Evolutionary conservation across 2,113 vertebrate genomes (phyloP), one percentile per base, ranked within the genome.

Genomic region (Phyllopteryx taeniolatus): DNA sequence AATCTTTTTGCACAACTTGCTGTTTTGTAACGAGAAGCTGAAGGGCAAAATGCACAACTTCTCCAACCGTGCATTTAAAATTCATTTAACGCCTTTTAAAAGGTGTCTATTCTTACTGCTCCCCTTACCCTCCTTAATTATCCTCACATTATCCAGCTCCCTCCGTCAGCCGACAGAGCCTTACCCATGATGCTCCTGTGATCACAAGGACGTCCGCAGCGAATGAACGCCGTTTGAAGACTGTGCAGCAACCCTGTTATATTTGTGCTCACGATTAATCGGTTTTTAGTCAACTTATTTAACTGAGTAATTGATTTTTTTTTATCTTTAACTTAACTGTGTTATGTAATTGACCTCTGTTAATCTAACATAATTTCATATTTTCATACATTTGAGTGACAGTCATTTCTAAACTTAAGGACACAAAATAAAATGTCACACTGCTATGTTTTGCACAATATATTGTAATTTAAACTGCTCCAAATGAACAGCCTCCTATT

Each of bases 121-220:
- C 15, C 9, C 9, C 10, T 22, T 10, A 56, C 20, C n/a, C 59
- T 35, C 87, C 89, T 93, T 79, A 92, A 91, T 83, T 63, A 59
- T 57, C 20, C 68, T 77, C 66, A 94, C 92, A 85, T 94, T 46
- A 83, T 88, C 59, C 90, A 90, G 75, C 93, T 94, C 44, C 92
- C 92, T 1, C 75, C 86, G 46, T 87, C 82, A 59, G 91, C 91
- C 27, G 89, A 93, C 77, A 86, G 87, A 44, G 82, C 72, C 42
- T 75, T 92, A 71, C 72, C 82, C 54, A 75, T 4, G 72, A 74
- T 89, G 73, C 60, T 70, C 39, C 79, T 92, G 51, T 91, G 80
- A 91, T 7, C 10, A 35, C 22, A 2, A 31, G 10, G 56, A 56
- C 56, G 56, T 59, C 56, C 1, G 10, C 57, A 63, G 15, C 20